Percentiles rank a stretch among this genome's conserved stretches.
phyloP scores from a whole-genome alignment of 2,113 vertebrate genomes.

The Percina caprodes region DNA sequence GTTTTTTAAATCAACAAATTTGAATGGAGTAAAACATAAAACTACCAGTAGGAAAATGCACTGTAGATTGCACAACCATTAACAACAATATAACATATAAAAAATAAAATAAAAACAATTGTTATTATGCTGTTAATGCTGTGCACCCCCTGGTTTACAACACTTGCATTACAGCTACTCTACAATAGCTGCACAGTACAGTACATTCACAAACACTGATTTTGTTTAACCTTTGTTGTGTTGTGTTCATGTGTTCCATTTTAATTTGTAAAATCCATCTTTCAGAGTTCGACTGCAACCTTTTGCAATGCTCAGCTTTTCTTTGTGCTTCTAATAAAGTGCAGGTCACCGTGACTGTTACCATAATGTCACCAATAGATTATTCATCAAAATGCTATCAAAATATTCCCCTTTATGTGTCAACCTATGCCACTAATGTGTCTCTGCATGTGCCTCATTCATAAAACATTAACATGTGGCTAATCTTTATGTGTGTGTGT shows the following conservation, averaged over 20 bases:
- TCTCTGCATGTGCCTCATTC: conserved; percentile 61
- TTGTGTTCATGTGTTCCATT: background rate
- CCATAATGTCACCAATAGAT: conserved; percentile 53
- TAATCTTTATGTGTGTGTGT: conserved; percentile 1
- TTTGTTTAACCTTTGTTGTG: conserved; percentile 10
- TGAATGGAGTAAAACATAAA: background rate
- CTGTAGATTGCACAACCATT: background rate
- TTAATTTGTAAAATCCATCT: conserved; percentile 7
- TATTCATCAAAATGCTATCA: conserved; percentile 49
- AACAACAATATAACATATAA: background rate
- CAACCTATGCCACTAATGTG: conserved; percentile 18
- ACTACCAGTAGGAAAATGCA: background rate
- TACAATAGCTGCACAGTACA: background rate
- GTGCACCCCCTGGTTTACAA: conserved; percentile 29
- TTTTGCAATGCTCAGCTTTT: conserved; percentile 7
- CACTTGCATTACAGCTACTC: conserved; percentile 8
- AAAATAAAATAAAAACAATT: conserved; percentile 50
- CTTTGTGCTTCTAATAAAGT: conserved; percentile 10
- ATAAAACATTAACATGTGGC: conserved; percentile 55
- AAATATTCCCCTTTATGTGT: conserved; percentile 33
- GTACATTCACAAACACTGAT: background rate
- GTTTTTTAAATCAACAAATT: background rate
- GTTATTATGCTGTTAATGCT: conserved; percentile 43
- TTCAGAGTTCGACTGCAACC: background rate
- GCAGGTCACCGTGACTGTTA: conserved; percentile 9